phyloP scores from a whole-genome alignment of 2,797 vertebrate species.

The Triplophysa yarkandensis region DNA sequence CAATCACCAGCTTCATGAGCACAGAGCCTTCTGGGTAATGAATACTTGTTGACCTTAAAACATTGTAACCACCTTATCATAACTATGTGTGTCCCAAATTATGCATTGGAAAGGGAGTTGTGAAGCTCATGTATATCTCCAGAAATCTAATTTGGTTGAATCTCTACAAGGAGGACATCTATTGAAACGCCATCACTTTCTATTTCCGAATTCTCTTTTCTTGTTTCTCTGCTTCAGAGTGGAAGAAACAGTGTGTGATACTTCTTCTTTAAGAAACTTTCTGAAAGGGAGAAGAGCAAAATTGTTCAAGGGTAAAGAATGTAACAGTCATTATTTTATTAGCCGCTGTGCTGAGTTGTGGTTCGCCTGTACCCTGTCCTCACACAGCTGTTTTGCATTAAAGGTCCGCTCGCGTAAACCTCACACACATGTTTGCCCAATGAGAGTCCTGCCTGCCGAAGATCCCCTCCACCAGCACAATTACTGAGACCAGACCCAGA shows the following conservation, averaged over 20 bases:
- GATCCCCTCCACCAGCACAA: slow-evolving; percentile 80
- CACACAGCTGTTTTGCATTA: slow-evolving; percentile 78
- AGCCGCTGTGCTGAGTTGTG: slow-evolving; percentile 69
- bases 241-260: no score
- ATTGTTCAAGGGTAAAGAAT: slow-evolving; percentile 64
- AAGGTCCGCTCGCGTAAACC: slow-evolving; percentile 65
- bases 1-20: slow-evolving; percentile 80
- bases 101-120: no score
- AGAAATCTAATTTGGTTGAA: no score
- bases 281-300: neutral
- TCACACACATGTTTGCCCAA: slow-evolving; percentile 76
- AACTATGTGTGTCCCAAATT: neutral
- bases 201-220: neutral
- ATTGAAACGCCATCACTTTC: neutral
- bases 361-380: slow-evolving; percentile 64
- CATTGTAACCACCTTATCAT: neutral
- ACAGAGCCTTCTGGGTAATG: slow-evolving; percentile 80
- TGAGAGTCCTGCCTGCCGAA: slow-evolving; percentile 76
- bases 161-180: neutral
- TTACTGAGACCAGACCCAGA: slow-evolving; percentile 67
- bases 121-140: no score
- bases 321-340: slow-evolving; percentile 70
- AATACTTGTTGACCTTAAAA: neutral
- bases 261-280: slow-evolving; percentile 1
- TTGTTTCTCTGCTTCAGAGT: neutral